A percentile compares a stretch with the other conserved stretches of the same genome.
Evolutionary conservation across 2,113 vertebrate genomes (phyloP).

Genomic region (Terrapene triunguis): DNA sequence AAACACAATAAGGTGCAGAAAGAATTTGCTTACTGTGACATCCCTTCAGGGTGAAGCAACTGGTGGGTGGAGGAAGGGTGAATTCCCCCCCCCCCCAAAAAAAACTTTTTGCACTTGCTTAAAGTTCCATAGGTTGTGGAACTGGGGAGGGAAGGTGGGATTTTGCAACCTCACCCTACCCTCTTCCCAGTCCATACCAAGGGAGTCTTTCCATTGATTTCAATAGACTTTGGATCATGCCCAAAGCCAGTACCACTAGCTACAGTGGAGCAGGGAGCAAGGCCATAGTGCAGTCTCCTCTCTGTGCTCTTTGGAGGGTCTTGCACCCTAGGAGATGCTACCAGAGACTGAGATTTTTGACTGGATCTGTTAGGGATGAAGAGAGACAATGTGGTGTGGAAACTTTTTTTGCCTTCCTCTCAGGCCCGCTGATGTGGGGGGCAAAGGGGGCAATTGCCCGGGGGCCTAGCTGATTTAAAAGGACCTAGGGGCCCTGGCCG

Average conservation of each 20-base stretch:
- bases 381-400: background rate
- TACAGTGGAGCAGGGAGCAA: background rate
- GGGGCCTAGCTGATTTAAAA: no score
- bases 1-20: background rate
- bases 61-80: no score
- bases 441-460: no score
- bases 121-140: background rate
- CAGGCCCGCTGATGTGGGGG: no score
- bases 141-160: background rate
- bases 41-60: background rate
- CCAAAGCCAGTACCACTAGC: rapidly evolving
- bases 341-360: background rate
- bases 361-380: background rate
- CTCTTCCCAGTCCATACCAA: background rate
- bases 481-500: no score
- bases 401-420: no score
- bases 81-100: background rate
- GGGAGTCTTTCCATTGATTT: background rate
- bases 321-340: background rate
- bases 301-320: background rate
- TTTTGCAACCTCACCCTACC: background rate
- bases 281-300: background rate
- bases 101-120: background rate
- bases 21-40: background rate
- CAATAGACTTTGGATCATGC: background rate